Base-by-base conservation (phyloP, 2,113 vertebrate species). In the Nothobranchius furzeri region DNA sequence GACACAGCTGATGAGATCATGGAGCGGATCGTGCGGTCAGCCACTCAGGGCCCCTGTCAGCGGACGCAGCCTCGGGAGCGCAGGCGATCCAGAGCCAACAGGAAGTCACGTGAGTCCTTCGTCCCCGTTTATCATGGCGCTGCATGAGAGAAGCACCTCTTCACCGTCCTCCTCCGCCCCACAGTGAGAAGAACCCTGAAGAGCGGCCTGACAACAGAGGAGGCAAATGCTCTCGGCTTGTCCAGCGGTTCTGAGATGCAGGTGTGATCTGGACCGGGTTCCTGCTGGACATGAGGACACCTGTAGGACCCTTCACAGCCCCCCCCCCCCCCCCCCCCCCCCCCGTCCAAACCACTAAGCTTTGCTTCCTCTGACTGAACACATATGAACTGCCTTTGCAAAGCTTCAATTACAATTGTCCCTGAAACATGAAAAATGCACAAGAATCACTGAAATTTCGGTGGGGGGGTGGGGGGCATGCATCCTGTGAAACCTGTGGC, bases 1-100 rank as follows among this genome's bases (percentile, higher is more conserved):
- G 96, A 97, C 0, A 93, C 96, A 0, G 96, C 97, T 0, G 97
- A 99, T 73, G 97, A 98, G 90, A 99, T 99, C 89, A 99, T 99
- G 97, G 97, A 99, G 87, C 95, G 95, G 67, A 99, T 99, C 0
- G 97, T 99, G 3, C 95, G 97, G 84, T 98, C 97, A 0, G 97
- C 97, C 86, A 99, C 96, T 70, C 97, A 98, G 93, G 95, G 95
- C 85, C 96, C 96, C 86, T 93, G 95, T 79, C 95, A 95, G 85
- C 91, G 95, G 81, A 89, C 91, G 0, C 94, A 95, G 69, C 96
- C 96, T 7, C 92, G 96, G 17, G 97, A 99, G 85, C 95, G 97
- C 83, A 95, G 94, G 65, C 90, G 97, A 15, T 98, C 97, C 63
- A 90, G 97, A 62, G 96, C 93, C 78, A 99, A 99, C 84, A 93